Percentiles rank a stretch among this genome's conserved stretches.
These are phyloP conservation scores for Hydrozoanthus tunicans DNA, from an alignment of 64 coral and sea anemone species.

Conservation along the genomic window DNA sequence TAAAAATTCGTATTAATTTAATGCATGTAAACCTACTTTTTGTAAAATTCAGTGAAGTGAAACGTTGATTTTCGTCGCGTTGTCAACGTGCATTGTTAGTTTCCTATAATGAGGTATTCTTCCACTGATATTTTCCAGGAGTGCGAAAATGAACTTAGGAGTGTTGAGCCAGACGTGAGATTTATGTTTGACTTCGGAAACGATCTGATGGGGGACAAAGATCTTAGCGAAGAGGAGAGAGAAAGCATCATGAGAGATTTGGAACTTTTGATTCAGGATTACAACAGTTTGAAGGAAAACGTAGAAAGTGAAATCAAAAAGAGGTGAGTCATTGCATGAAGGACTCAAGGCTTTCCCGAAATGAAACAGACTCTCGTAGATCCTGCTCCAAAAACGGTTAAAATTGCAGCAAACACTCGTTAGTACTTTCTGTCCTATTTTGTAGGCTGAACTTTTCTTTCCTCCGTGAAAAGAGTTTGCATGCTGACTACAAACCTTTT, in stretches of 20 bases:
- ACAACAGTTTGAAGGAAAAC: slow-evolving; percentile 17
- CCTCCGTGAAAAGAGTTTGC: no score
- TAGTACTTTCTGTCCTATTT: neutral
- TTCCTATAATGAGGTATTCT: neutral
- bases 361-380: neutral
- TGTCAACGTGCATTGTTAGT: neutral
- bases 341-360: no score
- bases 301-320: neutral
- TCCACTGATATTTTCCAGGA: neutral
- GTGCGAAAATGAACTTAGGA: neutral
- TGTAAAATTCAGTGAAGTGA: no score
- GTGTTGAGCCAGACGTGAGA: slow-evolving; percentile 26
- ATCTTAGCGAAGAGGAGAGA: slow-evolving; percentile 13
- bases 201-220: slow-evolving; percentile 41
- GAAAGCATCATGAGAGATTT: slow-evolving; percentile 9
- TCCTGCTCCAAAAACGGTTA: no score
- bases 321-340: neutral
- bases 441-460: no score
- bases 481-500: neutral
- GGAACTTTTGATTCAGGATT: slow-evolving; percentile 25
- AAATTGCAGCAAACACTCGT: no score
- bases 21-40: no score
- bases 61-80: no score
- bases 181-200: slow-evolving; percentile 31
- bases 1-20: no score